Percentiles rank a stretch among this genome's conserved stretches.
Evolutionary conservation across 2,113 vertebrate genomes (phyloP).

Genomic region (Phrynosoma platyrhinos): DNA sequence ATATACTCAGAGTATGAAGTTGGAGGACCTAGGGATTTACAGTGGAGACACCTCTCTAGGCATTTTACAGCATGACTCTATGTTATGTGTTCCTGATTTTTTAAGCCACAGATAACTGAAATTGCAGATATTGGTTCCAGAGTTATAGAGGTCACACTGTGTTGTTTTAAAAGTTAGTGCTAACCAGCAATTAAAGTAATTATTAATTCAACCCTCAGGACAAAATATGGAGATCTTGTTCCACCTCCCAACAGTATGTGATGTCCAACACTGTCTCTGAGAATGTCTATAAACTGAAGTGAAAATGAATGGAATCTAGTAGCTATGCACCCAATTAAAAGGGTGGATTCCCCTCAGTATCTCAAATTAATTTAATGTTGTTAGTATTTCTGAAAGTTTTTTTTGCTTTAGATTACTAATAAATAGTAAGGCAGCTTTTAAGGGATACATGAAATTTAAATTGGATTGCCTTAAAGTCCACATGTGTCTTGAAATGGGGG

Average conservation of each 20-base stretch:
- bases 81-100: too few relatives aligned
- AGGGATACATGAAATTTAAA: constrained; percentile 14
- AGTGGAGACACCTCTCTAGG: too few relatives aligned
- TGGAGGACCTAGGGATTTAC: too few relatives aligned
- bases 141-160: too few relatives aligned
- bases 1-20: too few relatives aligned
- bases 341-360: background rate
- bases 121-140: too few relatives aligned
- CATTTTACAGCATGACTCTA: too few relatives aligned
- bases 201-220: background rate
- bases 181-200: background rate
- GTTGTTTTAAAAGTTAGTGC: background rate
- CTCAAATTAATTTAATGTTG: background rate
- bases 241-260: background rate
- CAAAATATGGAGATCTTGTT: background rate
- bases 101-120: too few relatives aligned
- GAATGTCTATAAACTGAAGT: background rate
- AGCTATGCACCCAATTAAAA: background rate
- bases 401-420: background rate
- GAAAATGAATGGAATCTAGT: background rate
- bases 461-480: background rate
- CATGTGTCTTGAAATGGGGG: constrained; percentile 11
- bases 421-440: background rate
- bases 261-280: background rate
- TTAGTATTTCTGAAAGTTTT: background rate